phyloP scores from a whole-genome alignment of 23 tunicate species.

The Ciona savignyi region DNA sequence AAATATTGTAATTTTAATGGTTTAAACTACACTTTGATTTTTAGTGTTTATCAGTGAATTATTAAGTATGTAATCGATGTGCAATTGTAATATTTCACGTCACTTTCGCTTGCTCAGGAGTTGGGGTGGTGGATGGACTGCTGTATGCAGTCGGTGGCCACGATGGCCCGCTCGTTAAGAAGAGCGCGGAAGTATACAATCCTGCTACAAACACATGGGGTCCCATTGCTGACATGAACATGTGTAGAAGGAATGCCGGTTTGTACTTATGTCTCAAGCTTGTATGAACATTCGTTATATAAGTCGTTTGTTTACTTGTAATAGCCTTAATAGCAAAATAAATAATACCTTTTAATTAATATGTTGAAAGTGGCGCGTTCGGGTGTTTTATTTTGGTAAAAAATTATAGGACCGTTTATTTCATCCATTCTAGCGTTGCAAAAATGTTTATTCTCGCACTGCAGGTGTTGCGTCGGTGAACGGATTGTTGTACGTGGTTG shows the following conservation, averaged over 20 bases:
- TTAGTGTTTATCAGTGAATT: no score
- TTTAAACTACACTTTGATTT: no score
- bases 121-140: conserved; percentile 95
- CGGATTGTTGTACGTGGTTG: conserved; percentile 96
- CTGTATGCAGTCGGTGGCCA: conserved; percentile 98
- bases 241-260: conserved; percentile 94
- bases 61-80: no score
- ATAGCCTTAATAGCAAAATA: no score
- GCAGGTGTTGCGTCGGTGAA: conserved; percentile 94
- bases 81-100: no score
- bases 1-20: no score
- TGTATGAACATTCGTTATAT: background rate
- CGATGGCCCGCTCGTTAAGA: conserved; percentile 94
- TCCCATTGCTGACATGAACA: conserved; percentile 92
- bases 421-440: background rate
- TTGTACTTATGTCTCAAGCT: background rate
- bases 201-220: conserved; percentile 90
- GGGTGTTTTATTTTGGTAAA: no score
- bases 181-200: conserved; percentile 93
- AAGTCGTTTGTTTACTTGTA: background rate
- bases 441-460: background rate
- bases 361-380: background rate
- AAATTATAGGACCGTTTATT: background rate
- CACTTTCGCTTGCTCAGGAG: conserved; percentile 48
- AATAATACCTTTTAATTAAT: no score